Evolutionary conservation across 2,113 vertebrate genomes (phyloP), one percentile per base, ranked within the genome.

Genomic region (Phalacrocorax aristotelis): DNA sequence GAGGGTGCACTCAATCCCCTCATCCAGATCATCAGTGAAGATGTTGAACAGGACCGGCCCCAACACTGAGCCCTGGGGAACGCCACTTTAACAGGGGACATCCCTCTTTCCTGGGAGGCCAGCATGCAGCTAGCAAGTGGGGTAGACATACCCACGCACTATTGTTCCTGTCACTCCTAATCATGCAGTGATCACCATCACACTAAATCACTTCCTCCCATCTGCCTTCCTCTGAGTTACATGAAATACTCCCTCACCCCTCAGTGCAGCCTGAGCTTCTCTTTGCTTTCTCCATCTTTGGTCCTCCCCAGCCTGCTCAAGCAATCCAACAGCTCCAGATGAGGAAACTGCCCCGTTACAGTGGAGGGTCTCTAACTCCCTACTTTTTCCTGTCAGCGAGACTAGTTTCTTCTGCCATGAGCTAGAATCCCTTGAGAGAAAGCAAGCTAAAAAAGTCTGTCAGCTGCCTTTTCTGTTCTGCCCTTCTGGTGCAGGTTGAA

Each of bases 381-480:
- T 68, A 9, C 46, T 55, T 93, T 83, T 86, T 91, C 51, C 81
- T 40, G 14, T 66, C 68, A 44, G 58, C 77, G 68, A 46, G 36
- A 23, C 38, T 88, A 55, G 71, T 91, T 97, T 86, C 42, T 83
- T 66, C 34, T 75, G 62, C 82, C 64, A 16, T 22, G 78, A 94
- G 44, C 68, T 60, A 6, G 21, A 82, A 95, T 95, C 82, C 68
- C 94, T 57, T 26, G 84, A 95, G 91, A 91, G 72, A 86, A 93
- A 93, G n/a, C 55, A 68, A 97, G 69, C 61, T 65, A n/a, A 85
- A 95, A 89, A 74, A 3, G 7, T 25, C 91, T 96, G 94, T 91
- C 89, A 88, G 94, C 93, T 77, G 78, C 75, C 64, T 91, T 86
- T 90, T 97, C 82, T 95, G 20, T 95, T 95, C 96, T 94, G 84